A percentile compares a stretch with the other conserved stretches of the same genome.
These are phyloP conservation scores for Stichopus horrens DNA, from an alignment of 53 echinoderm and acorn worm genomes.

Conservation along the genomic window DNA sequence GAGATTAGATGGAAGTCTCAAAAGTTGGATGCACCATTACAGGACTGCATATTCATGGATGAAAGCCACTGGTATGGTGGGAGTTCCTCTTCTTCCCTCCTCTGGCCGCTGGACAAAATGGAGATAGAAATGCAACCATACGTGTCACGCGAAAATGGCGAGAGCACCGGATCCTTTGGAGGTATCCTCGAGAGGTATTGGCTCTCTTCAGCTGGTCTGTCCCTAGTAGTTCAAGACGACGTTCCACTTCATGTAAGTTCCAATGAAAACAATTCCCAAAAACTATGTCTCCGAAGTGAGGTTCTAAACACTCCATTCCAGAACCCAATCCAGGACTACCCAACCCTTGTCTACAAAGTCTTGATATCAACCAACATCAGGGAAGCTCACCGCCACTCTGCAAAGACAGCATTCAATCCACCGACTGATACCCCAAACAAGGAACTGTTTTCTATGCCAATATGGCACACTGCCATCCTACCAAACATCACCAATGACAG, in stretches of 20 bases:
- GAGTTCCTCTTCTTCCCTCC: slow-evolving; percentile 54
- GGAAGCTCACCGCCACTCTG: slow-evolving; percentile 61
- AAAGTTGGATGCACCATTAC: slow-evolving; percentile 56
- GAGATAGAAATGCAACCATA: slow-evolving; percentile 91
- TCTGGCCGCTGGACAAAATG: slow-evolving; percentile 77
- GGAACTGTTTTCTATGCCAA: slow-evolving; percentile 71
- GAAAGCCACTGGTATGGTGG: slow-evolving; percentile 86
- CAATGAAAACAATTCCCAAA: slow-evolving; percentile 61
- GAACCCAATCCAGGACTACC: slow-evolving; percentile 56
- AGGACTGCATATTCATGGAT: slow-evolving; percentile 71
- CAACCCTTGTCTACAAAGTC: slow-evolving; percentile 72
- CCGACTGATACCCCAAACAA: slow-evolving; percentile 69
- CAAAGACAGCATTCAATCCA: slow-evolving; percentile 53
- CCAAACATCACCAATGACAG: background rate
- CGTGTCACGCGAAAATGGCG: slow-evolving; percentile 51
- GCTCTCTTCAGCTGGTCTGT: slow-evolving; percentile 79
- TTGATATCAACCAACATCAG: slow-evolving; percentile 65
- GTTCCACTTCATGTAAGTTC: slow-evolving; percentile 78
- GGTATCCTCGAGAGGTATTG: slow-evolving; percentile 87
- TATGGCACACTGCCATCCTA: slow-evolving; percentile 52
- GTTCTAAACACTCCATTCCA: slow-evolving; percentile 72
- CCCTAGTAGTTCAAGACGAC: slow-evolving; percentile 71
- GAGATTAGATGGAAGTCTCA: slow-evolving; percentile 67
- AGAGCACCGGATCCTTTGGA: slow-evolving; percentile 58
- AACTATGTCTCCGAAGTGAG: slow-evolving; percentile 74